phyloP scores from a whole-genome alignment of 2,113 vertebrate species.

The Lycocorax pyrrhopterus region DNA sequence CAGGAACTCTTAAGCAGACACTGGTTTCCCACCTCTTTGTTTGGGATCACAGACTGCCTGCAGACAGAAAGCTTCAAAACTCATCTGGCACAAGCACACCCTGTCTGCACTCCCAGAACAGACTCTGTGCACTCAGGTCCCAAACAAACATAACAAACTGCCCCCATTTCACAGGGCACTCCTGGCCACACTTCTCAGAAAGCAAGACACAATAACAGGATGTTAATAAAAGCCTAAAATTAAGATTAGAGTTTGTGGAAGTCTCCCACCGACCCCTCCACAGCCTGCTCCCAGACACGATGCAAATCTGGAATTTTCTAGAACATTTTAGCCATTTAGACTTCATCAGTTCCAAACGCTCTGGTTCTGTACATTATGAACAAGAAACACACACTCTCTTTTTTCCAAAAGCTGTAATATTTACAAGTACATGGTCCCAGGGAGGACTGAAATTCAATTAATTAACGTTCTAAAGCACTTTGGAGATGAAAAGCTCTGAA shows the following conservation, averaged over 20 bases:
- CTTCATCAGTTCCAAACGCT: neutral
- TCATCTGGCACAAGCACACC: neutral
- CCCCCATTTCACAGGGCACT: neutral
- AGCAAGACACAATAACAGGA: neutral
- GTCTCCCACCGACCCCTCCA: neutral
- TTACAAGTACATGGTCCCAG: neutral
- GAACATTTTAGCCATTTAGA: neutral
- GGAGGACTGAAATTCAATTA: conserved; percentile 30
- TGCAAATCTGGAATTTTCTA: neutral
- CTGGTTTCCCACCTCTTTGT: neutral
- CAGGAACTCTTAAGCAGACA: neutral
- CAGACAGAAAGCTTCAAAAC: neutral
- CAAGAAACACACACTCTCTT: neutral
- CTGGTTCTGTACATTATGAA: neutral
- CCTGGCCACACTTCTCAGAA: neutral
- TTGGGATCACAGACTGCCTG: neutral
- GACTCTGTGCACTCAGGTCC: neutral
- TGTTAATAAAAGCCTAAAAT: neutral
- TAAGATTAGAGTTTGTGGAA: neutral
- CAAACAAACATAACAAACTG: neutral
- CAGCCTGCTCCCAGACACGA: neutral
- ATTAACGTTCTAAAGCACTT: conserved; percentile 8
- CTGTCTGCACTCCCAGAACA: neutral
- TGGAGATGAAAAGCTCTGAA: conserved; percentile 32
- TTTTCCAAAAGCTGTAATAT: neutral